Evolutionary conservation across 2,797 vertebrate genomes (phyloP).

Genomic region (Lophius americanus): DNA sequence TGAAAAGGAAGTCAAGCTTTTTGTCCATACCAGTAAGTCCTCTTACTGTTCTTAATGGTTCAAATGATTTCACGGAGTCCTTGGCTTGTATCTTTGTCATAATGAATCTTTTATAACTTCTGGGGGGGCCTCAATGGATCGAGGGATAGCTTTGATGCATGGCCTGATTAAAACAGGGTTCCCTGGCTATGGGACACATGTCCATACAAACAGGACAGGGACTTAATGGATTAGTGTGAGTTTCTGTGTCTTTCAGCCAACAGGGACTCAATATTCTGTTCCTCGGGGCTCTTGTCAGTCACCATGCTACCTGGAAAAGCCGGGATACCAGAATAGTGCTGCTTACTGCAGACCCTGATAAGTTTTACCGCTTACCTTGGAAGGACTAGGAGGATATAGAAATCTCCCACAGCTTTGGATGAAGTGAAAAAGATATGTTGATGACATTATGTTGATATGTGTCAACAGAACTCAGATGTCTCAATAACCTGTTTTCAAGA

Average conservation of each 20-base stretch:
- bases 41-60: slow-evolving; percentile 9
- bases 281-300: slow-evolving; percentile 29
- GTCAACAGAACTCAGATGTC: no score
- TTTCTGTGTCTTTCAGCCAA: slow-evolving; percentile 19
- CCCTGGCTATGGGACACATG: slow-evolving; percentile 27
- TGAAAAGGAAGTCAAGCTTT: slow-evolving; percentile 31
- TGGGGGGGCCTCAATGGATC: slow-evolving; percentile 37
- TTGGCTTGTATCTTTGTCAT: slow-evolving; percentile 24
- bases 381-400: no score
- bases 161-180: slow-evolving; percentile 32
- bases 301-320: neutral
- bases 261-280: slow-evolving; percentile 9
- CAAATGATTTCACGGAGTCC: slow-evolving; percentile 33
- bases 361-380: no score
- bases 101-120: slow-evolving; percentile 47
- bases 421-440: no score
- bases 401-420: no score
- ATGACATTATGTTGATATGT: no score
- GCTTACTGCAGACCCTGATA: neutral
- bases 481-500: no score
- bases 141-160: slow-evolving; percentile 19
- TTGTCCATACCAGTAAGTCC: slow-evolving; percentile 12
- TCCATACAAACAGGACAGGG: slow-evolving; percentile 20
- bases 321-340: neutral
- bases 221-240: slow-evolving; percentile 27